These are phyloP conservation scores for Meloe dianella DNA, from an alignment of 2,888 invertebrate species.

Conservation along the genomic window DNA sequence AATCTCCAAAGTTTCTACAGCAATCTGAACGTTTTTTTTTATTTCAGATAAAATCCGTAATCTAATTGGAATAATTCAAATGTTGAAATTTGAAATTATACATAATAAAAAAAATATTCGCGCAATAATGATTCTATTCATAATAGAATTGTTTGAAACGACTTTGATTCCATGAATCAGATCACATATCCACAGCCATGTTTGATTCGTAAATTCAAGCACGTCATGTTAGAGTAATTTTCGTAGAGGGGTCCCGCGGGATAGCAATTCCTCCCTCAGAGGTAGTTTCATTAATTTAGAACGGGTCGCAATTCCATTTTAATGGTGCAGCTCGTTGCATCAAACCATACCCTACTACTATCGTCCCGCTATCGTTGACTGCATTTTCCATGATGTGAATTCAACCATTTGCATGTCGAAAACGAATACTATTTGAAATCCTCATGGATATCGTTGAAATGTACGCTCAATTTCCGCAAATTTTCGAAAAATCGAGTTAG, in stretches of 20 bases:
- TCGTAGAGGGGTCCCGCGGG: constrained; percentile 12
- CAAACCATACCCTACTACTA: background rate
- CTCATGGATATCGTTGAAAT: constrained; percentile 16
- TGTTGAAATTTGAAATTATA: background rate
- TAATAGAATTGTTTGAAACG: background rate
- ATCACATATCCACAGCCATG: background rate
- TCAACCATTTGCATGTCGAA: constrained; percentile 12
- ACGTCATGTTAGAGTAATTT: constrained; percentile 13
- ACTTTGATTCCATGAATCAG: background rate
- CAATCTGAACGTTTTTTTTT: background rate
- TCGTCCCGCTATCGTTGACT: constrained; percentile 2
- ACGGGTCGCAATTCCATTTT: constrained; percentile 18
- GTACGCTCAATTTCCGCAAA: constrained; percentile 15
- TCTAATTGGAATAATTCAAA: background rate
- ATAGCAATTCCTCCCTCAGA: background rate
- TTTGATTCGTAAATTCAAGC: constrained; percentile 12
- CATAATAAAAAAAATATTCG: background rate
- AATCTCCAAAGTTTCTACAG: background rate
- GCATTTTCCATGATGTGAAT: constrained; percentile 18
- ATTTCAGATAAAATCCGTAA: background rate
- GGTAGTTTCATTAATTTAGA: constrained; percentile 18
- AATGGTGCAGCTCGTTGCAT: constrained; percentile 19
- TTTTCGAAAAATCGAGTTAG: constrained; percentile 9
- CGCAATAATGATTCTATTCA: background rate
- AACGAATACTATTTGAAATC: constrained; percentile 12